Evolutionary conservation across 2,888 invertebrate species (phyloP).

Genomic region (Eupelmus urozonus): DNA sequence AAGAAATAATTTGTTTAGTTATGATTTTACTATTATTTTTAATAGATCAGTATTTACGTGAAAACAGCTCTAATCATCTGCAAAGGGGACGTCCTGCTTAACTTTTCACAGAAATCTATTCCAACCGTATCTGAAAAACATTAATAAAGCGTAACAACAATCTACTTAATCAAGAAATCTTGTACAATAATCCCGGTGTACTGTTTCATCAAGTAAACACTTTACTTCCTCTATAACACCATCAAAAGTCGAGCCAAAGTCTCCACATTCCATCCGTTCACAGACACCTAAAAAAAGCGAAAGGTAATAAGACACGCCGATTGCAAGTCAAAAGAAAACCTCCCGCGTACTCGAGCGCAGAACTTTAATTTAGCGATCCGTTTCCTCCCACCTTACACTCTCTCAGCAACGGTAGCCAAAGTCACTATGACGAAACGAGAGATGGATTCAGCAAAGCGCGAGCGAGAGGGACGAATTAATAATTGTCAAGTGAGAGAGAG

Average conservation of each 20-base stretch:
- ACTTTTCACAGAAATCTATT: too few species aligned
- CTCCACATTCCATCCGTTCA: not conserved
- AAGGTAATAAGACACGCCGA: constrained; percentile 46
- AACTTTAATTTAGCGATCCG: constrained; percentile 44
- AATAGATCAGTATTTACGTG: too few species aligned
- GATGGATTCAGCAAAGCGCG: not conserved
- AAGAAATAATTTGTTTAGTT: too few species aligned
- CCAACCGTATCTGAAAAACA: too few species aligned
- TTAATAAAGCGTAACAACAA: too few species aligned
- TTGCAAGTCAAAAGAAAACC: not conserved
- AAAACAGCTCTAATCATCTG: too few species aligned
- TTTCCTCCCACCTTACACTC: not conserved
- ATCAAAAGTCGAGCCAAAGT: constrained; percentile 13
- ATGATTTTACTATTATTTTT: too few species aligned
- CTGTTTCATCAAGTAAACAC: not conserved
- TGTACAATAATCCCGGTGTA: not conserved
- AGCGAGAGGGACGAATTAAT: constrained; percentile 37
- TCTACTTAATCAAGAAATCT: not conserved
- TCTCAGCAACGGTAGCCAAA: not conserved
- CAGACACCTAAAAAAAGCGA: not conserved
- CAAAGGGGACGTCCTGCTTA: too few species aligned
- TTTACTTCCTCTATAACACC: not conserved
- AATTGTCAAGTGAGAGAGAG: constrained; percentile 42
- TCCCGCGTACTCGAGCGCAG: too few species aligned
- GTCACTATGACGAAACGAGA: constrained; percentile 27